Evolutionary conservation across 2,888 invertebrate genomes (phyloP), one percentile per base, ranked within the genome.

Genomic region (Drosophila nr. fundita): DNA sequence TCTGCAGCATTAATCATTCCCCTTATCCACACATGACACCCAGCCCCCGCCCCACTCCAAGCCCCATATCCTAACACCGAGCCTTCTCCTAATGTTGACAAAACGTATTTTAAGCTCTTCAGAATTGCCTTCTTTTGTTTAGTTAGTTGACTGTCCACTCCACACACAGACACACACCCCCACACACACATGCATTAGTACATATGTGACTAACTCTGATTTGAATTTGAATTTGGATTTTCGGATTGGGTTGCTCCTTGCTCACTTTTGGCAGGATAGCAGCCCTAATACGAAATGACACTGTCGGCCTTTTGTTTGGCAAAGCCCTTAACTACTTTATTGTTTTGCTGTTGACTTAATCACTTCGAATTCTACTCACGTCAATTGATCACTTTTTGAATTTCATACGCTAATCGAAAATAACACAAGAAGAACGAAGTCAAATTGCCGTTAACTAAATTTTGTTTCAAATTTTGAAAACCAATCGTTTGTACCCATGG

Each of bases 71-170:
- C 45, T 27, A n/a, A 45, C 24, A 40, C 32, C 52, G 52, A 27
- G 29, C 60, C 72, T 71, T 76, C 73, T 69, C 78, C 80, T 84
- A 89, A 91, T 91, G 87, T 90, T 90, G 91, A 91, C 90, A 91
- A 91, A 91, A 91, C 90, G 90, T 78, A 91, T 91, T 90, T 91
- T 86, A 91, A 90, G 87, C 91, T 86, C 87, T 90, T 86, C 76
- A 73, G 76, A 76, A 76, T 76, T 74, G 86, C 72, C 83, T 71
- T 74, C 88, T 86, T 80, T 85, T 90, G 85, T 85, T 89, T 86
- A 74, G 76, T 86, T 81, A 71, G 71, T 70, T 45, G 71, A 70
- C 64, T 68, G 67, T 69, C 66, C 68, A 67, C 60, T 49, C 49
- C 50, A 29, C 60, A 57, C 61, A 52, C 64, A n/a, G 6, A n/a